Percentiles rank a stretch among this genome's conserved stretches.
Evolutionary conservation across 2,797 vertebrate genomes (phyloP).

Genomic region (Rhincodon typus): DNA sequence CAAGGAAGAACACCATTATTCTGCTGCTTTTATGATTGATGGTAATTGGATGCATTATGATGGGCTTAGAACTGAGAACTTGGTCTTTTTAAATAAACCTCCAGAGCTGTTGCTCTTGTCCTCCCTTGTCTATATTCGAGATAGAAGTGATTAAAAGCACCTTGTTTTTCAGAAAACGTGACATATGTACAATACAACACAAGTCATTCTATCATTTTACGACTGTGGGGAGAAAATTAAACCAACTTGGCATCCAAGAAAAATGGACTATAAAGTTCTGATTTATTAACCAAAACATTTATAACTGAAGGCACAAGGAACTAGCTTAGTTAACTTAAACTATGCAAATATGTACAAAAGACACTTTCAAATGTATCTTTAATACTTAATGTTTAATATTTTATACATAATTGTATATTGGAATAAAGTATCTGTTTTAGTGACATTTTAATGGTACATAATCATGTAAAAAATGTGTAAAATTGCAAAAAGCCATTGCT

Average conservation of each 20-base stretch:
- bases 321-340: slow-evolving; percentile 12
- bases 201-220: slow-evolving; percentile 19
- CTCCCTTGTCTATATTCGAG: slow-evolving; percentile 72
- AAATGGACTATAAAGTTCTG: slow-evolving; percentile 69
- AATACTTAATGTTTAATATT: slow-evolving; percentile 21
- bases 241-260: slow-evolving; percentile 71
- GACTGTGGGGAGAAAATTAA: background rate
- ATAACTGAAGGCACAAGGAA: background rate
- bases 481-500: background rate
- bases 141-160: slow-evolving; percentile 60
- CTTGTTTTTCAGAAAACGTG: background rate
- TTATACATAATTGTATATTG: slow-evolving; percentile 12
- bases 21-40: slow-evolving; percentile 75
- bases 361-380: slow-evolving; percentile 11
- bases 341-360: slow-evolving; percentile 35
- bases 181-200: background rate
- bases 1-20: slow-evolving; percentile 81
- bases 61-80: slow-evolving; percentile 72
- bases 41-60: slow-evolving; percentile 79
- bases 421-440: slow-evolving; percentile 10
- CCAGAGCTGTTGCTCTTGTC: slow-evolving; percentile 74
- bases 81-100: slow-evolving; percentile 76
- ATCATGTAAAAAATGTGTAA: background rate
- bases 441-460: background rate
- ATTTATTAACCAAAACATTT: slow-evolving; percentile 35